Percentiles rank a stretch among this genome's conserved stretches.
These are phyloP conservation scores for Alviniconcha marisindica DNA, from an alignment of 1,140 invertebrate species.

Conservation along the genomic window DNA sequence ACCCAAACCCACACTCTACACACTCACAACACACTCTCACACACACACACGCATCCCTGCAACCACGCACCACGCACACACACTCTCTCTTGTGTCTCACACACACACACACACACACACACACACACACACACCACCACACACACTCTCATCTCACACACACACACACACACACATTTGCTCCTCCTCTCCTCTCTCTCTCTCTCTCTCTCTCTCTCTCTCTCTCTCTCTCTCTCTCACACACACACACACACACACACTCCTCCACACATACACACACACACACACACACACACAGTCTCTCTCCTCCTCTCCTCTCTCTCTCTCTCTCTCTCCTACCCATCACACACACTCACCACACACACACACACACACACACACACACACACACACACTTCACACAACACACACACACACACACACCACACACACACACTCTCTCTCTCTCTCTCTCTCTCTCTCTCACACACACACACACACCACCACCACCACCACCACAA, in stretches of 20 bases:
- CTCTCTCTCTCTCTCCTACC: background rate
- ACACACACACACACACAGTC: background rate
- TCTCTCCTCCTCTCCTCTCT: background rate
- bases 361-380: background rate
- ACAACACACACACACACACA: no score
- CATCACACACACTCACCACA: constrained; percentile 7
- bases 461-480: no score
- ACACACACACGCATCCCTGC: background rate
- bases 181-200: background rate
- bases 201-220: background rate
- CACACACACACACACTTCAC: background rate
- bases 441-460: no score
- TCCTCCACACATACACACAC: background rate
- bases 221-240: background rate
- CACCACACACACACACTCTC: no score
- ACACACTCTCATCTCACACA: background rate
- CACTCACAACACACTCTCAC: background rate
- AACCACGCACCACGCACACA: constrained; percentile 10
- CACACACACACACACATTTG: background rate
- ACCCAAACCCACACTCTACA: background rate
- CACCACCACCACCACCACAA: no score
- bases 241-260: background rate
- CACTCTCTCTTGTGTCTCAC: no score
- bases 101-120: constrained; percentile 20
- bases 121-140: background rate